Base-by-base conservation (phyloP, 2,797 vertebrate genomes). In the Acropternis orthonyx region DNA sequence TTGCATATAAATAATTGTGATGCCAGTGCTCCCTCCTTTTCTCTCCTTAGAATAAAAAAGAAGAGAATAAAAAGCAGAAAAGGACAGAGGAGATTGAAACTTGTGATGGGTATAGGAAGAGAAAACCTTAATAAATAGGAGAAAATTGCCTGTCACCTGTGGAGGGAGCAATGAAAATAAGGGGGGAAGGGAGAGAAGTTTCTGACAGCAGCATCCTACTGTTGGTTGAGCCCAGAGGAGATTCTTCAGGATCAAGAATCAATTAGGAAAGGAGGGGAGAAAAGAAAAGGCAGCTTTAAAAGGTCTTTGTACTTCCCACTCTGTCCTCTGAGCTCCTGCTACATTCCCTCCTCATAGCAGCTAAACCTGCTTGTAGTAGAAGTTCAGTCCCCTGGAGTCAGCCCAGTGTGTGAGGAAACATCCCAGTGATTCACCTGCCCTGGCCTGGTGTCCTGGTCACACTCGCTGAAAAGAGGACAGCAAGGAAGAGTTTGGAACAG, bases 1-100 rank as follows among this genome's bases (percentile, higher is more conserved):
- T 96, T 94, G 85, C 83, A 92, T 88, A 67, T 55, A 91, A 92
- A 91, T 92, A 95, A 94, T 78, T 95, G 67, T 82, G 43, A 95
- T 91, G 75, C 79, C 51, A 59, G 28, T 72, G 76, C 43, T 93
- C 59, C 36, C 59, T 95, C 46, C 56, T 85, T 78, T 92, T 83
- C 51, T 71, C 24, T 73, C 69, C 36, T 69, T 85, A 23, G 69
- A 88, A 77, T 66, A 46, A 62, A 90, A 74, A 78, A 71, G 9
- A 73, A 52, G n/a, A 85, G 23, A 91, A 75, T 52, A 10, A 49
- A 83, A 89, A 92, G 36, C 49, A 83, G 54, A 82, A 81, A 28
- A 92, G 39, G 41, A 65, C 63, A 93, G 63, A 79, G 76, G 36
- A 93, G 49, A 59, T 34, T 88, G 85, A 93, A 91, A 80, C 17